phyloP scores from a whole-genome alignment of 2,888 invertebrate genomes.

The Smittia sp. region DNA sequence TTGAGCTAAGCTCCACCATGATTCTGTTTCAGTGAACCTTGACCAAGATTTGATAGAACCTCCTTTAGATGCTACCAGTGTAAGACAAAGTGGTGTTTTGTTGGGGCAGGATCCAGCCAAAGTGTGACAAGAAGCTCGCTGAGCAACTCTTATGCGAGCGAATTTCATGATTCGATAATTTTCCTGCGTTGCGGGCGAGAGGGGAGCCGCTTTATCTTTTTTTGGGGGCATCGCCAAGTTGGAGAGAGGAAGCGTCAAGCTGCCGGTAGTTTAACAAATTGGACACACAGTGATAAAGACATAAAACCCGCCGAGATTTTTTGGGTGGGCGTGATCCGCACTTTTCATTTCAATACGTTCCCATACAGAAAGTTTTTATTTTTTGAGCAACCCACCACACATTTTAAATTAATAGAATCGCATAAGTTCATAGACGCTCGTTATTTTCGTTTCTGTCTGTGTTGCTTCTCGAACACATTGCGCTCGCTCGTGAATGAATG shows the following conservation, averaged over 20 bases:
- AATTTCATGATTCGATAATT: background rate
- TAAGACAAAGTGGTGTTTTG: background rate
- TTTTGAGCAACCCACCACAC: constrained; percentile 40
- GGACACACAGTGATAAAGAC: constrained; percentile 37
- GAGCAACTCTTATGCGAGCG: background rate
- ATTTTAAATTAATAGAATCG: constrained; percentile 29
- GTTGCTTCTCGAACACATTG: background rate
- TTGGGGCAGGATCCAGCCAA: background rate
- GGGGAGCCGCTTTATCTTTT: background rate
- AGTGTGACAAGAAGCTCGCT: background rate
- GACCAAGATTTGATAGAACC: constrained; percentile 31
- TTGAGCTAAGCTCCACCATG: constrained; percentile 34
- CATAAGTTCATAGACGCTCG: constrained; percentile 11
- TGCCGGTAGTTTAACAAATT: constrained; percentile 24
- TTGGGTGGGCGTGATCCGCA: constrained; percentile 42
- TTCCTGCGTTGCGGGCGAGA: background rate
- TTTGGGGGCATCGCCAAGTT: constrained; percentile 12
- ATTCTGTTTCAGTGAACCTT: constrained; percentile 36
- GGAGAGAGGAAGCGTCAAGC: background rate
- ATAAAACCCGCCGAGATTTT: constrained; percentile 33
- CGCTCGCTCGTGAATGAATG: background rate
- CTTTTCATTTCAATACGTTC: constrained; percentile 35
- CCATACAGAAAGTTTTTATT: constrained; percentile 35
- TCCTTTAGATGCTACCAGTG: constrained; percentile 20
- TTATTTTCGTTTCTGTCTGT: constrained; percentile 12